Conservation (phyloP, 2,113 vertebrate species). For the Zosterops pallidus region DNA sequence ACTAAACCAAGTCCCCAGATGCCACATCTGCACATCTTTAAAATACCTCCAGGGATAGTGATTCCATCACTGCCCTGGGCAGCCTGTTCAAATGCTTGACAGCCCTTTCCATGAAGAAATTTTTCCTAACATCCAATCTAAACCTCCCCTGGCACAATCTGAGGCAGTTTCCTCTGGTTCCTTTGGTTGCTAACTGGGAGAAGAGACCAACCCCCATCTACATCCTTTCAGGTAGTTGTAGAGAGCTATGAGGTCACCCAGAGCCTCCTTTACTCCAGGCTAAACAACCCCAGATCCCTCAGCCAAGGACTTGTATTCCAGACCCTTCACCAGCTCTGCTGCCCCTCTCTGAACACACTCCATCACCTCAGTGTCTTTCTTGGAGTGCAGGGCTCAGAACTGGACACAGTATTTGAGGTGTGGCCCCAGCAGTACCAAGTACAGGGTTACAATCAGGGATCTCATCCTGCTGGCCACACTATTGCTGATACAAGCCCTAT, state of each 20-base stretch:
- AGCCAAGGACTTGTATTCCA: neutral
- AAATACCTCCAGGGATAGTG: neutral
- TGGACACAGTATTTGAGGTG: fast-evolving
- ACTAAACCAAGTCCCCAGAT: neutral
- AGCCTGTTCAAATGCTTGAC: neutral
- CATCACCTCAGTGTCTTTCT: neutral
- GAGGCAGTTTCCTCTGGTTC: neutral
- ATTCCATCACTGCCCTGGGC: neutral
- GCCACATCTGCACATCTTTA: neutral
- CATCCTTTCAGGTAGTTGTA: neutral
- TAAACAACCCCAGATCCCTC: neutral
- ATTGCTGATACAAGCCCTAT: neutral
- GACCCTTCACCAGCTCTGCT: neutral
- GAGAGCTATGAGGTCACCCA: fast-evolving
- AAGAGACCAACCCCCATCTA: neutral
- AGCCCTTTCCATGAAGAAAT: neutral
- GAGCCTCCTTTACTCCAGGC: neutral
- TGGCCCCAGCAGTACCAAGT: neutral
- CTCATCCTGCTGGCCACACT: neutral
- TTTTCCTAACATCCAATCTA: neutral
- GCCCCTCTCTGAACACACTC: neutral
- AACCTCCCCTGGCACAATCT: neutral
- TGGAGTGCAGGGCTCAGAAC: neutral
- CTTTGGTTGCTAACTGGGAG: neutral
- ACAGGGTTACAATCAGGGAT: neutral